Evolutionary conservation across 2,797 vertebrate genomes (phyloP).

Genomic region (Podarcis siculus): DNA sequence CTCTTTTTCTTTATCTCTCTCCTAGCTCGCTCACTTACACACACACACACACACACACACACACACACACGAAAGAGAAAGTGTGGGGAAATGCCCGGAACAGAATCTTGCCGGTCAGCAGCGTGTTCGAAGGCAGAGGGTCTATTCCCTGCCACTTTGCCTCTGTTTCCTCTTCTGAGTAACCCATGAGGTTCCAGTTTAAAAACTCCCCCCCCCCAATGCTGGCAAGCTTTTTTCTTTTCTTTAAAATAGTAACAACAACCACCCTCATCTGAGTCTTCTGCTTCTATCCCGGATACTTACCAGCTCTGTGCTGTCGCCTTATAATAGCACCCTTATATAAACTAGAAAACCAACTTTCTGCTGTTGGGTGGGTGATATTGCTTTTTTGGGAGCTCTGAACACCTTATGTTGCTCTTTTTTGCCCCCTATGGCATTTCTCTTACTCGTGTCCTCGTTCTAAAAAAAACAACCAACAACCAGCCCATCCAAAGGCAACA

Average conservation of each 20-base stretch:
- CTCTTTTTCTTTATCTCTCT: no score
- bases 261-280: background rate
- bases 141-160: background rate
- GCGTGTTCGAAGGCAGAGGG: background rate
- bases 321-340: background rate
- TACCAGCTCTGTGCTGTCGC: background rate
- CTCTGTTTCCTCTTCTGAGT: conserved; percentile 4
- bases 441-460: conserved; percentile 15
- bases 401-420: background rate
- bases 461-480: background rate
- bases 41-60: no score
- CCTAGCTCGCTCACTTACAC: background rate
- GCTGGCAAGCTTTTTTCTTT: background rate
- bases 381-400: background rate
- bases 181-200: background rate
- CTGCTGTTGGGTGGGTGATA: background rate
- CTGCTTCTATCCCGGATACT: background rate
- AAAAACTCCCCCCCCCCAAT: background rate
- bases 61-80: background rate
- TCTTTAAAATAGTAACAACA: background rate
- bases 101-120: background rate
- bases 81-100: background rate
- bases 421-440: conserved; percentile 11
- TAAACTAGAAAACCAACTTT: background rate
- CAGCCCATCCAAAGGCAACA: background rate